These are phyloP conservation scores for Typhlichthys subterraneus DNA, from an alignment of 2,797 vertebrate genomes.

Conservation along the genomic window DNA sequence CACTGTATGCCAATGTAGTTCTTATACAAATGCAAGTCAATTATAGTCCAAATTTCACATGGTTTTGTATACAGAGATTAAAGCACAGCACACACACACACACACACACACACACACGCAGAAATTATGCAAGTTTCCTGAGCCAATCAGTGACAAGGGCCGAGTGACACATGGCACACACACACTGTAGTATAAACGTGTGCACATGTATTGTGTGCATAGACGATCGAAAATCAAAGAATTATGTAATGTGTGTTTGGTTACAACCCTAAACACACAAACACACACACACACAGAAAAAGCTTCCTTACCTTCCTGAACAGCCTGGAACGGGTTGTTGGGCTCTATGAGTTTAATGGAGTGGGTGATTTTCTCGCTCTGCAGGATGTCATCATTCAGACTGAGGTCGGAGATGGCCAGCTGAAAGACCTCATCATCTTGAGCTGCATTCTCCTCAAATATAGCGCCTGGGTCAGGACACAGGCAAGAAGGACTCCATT, in stretches of 20 bases:
- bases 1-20: no score
- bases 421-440: slow-evolving; percentile 97
- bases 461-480: slow-evolving; percentile 84
- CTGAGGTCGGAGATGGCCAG: slow-evolving; percentile 95
- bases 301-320: slow-evolving; percentile 91
- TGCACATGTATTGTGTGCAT: not conserved
- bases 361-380: slow-evolving; percentile 98
- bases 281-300: slow-evolving; percentile 3
- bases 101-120: not conserved
- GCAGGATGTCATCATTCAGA: slow-evolving; percentile 94
- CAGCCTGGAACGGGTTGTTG: slow-evolving; percentile 97
- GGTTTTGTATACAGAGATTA: not conserved
- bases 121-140: no score
- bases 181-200: not conserved
- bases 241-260: not conserved
- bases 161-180: not conserved
- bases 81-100: not conserved
- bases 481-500: no score
- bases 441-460: slow-evolving; percentile 93
- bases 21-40: no score
- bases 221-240: not conserved
- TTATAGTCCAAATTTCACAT: not conserved
- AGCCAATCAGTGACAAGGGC: no score
- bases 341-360: slow-evolving; percentile 97
- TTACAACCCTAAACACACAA: not conserved